A percentile compares a stretch with the other conserved stretches of the same genome.
These are phyloP conservation scores for Cichlasoma orientale DNA, from an alignment of 2,797 vertebrate species.

Conservation along the genomic window DNA sequence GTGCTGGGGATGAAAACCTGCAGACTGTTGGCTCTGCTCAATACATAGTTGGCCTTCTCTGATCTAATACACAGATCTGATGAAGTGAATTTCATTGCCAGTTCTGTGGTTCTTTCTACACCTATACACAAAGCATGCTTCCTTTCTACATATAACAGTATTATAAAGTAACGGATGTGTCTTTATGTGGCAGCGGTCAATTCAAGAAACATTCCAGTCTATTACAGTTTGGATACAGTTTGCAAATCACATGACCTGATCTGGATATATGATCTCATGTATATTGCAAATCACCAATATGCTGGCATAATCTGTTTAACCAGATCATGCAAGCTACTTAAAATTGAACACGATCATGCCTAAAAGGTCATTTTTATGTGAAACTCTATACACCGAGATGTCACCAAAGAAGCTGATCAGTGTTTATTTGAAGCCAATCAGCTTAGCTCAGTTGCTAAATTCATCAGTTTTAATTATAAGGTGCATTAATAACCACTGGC, in stretches of 20 bases:
- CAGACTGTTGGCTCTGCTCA: neutral
- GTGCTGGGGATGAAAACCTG: constrained; percentile 3
- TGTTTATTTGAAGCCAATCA: neutral
- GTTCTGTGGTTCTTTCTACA: neutral
- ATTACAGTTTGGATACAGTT: neutral
- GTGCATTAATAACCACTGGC: no score
- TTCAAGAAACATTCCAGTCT: neutral
- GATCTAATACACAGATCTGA: neutral
- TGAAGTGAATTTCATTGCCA: neutral
- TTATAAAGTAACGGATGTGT: neutral
- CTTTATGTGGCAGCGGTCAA: neutral
- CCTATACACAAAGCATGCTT: neutral
- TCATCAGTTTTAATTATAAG: no score
- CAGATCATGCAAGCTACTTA: neutral
- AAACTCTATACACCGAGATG: neutral
- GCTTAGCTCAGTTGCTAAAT: neutral
- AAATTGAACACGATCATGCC: neutral
- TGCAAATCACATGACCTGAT: neutral
- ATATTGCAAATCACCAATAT: neutral
- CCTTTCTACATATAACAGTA: neutral
- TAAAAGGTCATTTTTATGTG: neutral
- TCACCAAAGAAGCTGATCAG: neutral
- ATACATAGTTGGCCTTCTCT: neutral
- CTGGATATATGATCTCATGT: neutral
- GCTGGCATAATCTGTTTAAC: neutral